phyloP scores from a whole-genome alignment of 2,888 invertebrate genomes.

The Pyralis farinalis region DNA sequence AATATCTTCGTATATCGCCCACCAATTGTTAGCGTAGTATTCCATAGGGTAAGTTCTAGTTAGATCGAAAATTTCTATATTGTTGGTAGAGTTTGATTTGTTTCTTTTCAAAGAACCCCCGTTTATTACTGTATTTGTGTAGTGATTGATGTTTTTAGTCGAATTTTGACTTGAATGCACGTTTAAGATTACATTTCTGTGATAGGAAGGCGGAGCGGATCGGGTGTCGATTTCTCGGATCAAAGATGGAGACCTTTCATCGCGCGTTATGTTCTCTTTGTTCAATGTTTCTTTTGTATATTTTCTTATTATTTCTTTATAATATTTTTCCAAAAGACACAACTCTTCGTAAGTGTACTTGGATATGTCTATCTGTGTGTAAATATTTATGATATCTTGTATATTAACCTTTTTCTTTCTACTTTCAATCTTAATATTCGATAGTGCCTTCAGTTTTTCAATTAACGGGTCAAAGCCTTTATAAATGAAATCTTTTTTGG shows the following conservation, averaged over 20 bases:
- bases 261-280: conserved; percentile 48
- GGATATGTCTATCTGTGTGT: conserved; percentile 62
- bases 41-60: conserved; percentile 64
- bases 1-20: conserved; percentile 71
- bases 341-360: conserved; percentile 71
- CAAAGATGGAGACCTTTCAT: conserved; percentile 27
- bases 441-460: conserved; percentile 58
- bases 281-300: conserved; percentile 45
- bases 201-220: conserved; percentile 36
- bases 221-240: conserved; percentile 29
- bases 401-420: conserved; percentile 58
- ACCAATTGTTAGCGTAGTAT: conserved; percentile 78
- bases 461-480: conserved; percentile 76
- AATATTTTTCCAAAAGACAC: conserved; percentile 67
- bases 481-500: conserved; percentile 68
- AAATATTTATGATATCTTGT: conserved; percentile 63
- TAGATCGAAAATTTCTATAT: conserved; percentile 59
- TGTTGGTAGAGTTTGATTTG: conserved; percentile 37
- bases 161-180: conserved; percentile 40
- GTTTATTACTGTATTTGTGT: conserved; percentile 33
- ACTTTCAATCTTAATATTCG: conserved; percentile 52
- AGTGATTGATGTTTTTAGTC: conserved; percentile 43
- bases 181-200: conserved; percentile 50
- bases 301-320: conserved; percentile 67
- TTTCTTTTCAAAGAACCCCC: conserved; percentile 37